phyloP scores from a whole-genome alignment of 2,113 vertebrate species.

The Daphoenositta chrysoptera region DNA sequence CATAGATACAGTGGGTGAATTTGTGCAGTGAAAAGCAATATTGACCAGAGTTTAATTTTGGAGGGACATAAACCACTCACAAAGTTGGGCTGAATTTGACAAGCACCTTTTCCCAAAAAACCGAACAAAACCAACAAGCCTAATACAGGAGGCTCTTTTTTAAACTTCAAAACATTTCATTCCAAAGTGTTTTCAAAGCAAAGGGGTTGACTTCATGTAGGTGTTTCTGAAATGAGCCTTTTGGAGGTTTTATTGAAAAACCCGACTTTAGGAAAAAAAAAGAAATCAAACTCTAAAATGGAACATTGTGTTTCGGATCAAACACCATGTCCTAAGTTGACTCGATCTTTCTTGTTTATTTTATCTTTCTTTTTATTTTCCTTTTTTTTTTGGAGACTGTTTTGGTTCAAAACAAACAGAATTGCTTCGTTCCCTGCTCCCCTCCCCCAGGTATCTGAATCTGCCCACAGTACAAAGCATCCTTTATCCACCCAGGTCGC shows the following conservation, averaged over 20 bases:
- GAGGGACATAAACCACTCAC: conserved; percentile 37
- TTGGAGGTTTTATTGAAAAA: conserved; percentile 60
- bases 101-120: conserved; percentile 34
- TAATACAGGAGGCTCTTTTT: conserved; percentile 62
- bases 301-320: conserved; percentile 48
- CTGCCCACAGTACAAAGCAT: background rate
- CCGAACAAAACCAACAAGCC: conserved; percentile 51
- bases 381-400: background rate
- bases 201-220: conserved; percentile 39
- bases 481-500: background rate
- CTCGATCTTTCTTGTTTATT: background rate
- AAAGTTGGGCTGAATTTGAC: conserved; percentile 14
- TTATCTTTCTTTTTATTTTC: background rate
- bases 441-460: background rate
- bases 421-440: background rate
- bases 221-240: conserved; percentile 62
- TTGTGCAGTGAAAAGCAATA: background rate
- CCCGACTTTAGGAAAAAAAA: background rate
- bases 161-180: conserved; percentile 51
- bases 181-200: conserved; percentile 62
- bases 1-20: background rate
- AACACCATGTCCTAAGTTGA: conserved; percentile 19
- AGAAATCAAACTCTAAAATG: conserved; percentile 15
- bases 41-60: background rate
- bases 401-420: conserved; percentile 28